Evolutionary conservation across 2,113 vertebrate species (phyloP), one percentile per base, ranked within the genome.

Genomic region (Datnioides undecimradiatus): DNA sequence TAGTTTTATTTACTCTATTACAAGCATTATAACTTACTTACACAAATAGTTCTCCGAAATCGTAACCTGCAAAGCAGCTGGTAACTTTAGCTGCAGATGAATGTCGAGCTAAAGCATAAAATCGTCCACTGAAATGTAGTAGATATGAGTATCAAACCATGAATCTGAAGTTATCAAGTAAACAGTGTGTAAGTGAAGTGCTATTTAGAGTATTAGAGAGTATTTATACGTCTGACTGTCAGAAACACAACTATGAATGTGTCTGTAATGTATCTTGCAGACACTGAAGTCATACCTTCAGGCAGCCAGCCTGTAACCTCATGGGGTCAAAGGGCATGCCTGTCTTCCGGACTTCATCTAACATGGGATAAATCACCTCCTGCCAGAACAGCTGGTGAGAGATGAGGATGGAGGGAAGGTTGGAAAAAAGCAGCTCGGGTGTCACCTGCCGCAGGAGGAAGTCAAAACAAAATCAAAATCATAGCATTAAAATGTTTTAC

Each of bases 351-450:
- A 90, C 93, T 43, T 94, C 84, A 36, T 89, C 54, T 49, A 97
- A 86, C 90, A 93, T 91, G 5, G 96, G 96, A 25, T 86, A 92
- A 38, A 96, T 84, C 65, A 96, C 95, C 41, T 96, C 94, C 57
- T 94, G 86, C 96, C 96, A 97, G 84, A 97, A 96, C 11, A 78
- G 84, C 69, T 62, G 90, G 74, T 97, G 96, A 25, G 91, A 90
- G 1, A 51, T 68, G 68, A 96, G 90, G 83, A 97, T 92, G 66
- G 83, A 90, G 45, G 94, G 87, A 23, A 97, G 85, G 85, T 95
- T 95, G 68, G 91, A 95, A 88, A 96, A 96, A 8, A 97, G 92
- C 36, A 70, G 84, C 73, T 93, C 83, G 3, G 90, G 91, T 5
- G 90, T 91, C 55, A 96, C 93, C 95, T 95, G 83, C 54, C 40